A percentile compares a stretch with the other conserved stretches of the same genome.
Conservation (phyloP, 1,140 invertebrate genomes). For the Dinothrombium tinctorium region DNA sequence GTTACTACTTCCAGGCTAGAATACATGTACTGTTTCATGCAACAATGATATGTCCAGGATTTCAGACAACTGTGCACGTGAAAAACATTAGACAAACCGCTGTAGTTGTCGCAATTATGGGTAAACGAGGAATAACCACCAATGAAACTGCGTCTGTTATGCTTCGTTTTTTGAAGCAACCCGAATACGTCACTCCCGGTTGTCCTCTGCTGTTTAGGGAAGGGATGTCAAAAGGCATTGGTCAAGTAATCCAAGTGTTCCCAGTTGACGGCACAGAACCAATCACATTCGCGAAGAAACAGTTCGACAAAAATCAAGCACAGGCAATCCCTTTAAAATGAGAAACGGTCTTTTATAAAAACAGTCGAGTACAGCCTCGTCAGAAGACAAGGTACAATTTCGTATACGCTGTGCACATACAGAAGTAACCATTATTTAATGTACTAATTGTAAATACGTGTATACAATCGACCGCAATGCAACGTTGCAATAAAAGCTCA, state of each 20-base stretch:
- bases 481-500: too few species aligned
- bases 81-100: constrained; percentile 85
- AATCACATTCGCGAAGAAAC: too few species aligned
- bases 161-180: constrained; percentile 65
- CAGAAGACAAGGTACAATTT: too few species aligned
- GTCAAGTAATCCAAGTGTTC: constrained; percentile 65
- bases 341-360: too few species aligned
- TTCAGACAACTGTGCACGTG: constrained; percentile 80
- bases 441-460: too few species aligned
- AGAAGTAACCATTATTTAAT: too few species aligned
- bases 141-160: constrained; percentile 62
- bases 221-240: constrained; percentile 65
- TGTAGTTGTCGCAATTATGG: constrained; percentile 42
- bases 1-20: constrained; percentile 34
- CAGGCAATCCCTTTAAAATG: too few species aligned
- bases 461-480: too few species aligned
- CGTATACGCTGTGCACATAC: too few species aligned
- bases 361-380: too few species aligned
- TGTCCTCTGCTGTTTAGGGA: constrained; percentile 64
- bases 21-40: constrained; percentile 62
- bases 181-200: constrained; percentile 73
- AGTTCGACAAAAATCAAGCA: too few species aligned
- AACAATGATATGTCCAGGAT: constrained; percentile 56
- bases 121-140: constrained; percentile 34
- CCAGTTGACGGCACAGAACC: constrained; percentile 22